phyloP scores from a whole-genome alignment of 2,888 invertebrate genomes.

The Pycnomerus fuliginosus region DNA sequence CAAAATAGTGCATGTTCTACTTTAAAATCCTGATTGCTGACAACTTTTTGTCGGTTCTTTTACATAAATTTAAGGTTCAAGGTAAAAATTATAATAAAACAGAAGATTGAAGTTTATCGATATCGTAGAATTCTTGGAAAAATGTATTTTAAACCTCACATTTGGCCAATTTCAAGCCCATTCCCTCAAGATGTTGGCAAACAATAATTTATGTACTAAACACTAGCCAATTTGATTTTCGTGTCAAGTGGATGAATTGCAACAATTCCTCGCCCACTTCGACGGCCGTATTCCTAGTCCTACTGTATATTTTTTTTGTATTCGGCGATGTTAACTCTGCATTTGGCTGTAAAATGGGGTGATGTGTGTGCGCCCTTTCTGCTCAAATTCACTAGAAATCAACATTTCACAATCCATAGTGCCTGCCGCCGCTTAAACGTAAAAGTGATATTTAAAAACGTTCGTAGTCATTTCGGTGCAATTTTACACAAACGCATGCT shows the following conservation, averaged over 20 bases:
- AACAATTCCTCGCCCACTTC: neutral
- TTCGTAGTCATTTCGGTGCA: conserved; percentile 25
- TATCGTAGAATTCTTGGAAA: too few species aligned
- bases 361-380: conserved; percentile 5
- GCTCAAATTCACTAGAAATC: conserved; percentile 29
- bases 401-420: conserved; percentile 48
- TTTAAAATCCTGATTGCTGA: too few species aligned
- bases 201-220: too few species aligned
- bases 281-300: conserved; percentile 21
- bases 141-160: too few species aligned
- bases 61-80: too few species aligned
- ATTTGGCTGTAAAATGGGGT: conserved; percentile 20
- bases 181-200: too few species aligned
- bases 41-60: too few species aligned
- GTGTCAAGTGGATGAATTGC: neutral
- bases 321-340: conserved; percentile 15
- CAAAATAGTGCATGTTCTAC: too few species aligned
- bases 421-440: conserved; percentile 40
- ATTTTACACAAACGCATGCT: conserved; percentile 25
- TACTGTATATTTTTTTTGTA: conserved; percentile 22
- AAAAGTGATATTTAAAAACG: conserved; percentile 23
- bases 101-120: too few species aligned
- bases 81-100: too few species aligned
- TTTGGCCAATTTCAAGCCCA: too few species aligned
- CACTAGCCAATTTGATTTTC: too few species aligned